Percentiles rank a stretch among this genome's conserved stretches.
Evolutionary conservation across 2,113 vertebrate species (phyloP).

Genomic region (Equus przewalskii): DNA sequence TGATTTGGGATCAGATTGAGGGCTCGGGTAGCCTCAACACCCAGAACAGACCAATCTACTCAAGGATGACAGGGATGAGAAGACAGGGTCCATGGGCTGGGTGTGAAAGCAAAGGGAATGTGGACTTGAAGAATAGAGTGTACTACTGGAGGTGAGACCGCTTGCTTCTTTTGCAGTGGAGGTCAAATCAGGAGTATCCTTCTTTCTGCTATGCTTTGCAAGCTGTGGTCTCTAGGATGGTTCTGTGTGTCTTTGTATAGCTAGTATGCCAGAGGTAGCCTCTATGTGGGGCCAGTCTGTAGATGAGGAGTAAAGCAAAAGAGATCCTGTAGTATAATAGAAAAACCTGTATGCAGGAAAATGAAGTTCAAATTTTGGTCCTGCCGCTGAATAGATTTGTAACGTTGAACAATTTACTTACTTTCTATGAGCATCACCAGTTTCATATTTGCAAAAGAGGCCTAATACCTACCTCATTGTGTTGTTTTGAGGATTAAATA

Average conservation of each 20-base stretch:
- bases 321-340: neutral
- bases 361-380: neutral
- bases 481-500: neutral
- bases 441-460: neutral
- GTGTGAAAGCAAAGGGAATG: neutral
- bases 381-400: neutral
- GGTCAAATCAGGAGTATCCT: neutral
- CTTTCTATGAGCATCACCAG: neutral
- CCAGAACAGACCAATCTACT: neutral
- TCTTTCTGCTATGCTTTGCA: neutral
- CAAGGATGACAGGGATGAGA: neutral
- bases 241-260: neutral
- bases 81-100: neutral
- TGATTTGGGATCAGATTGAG: neutral
- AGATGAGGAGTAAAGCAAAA: neutral
- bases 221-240: neutral
- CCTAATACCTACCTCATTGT: neutral
- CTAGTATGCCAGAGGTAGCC: neutral
- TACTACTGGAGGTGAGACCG: neutral
- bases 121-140: neutral
- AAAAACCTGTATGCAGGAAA: neutral
- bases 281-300: neutral
- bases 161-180: neutral
- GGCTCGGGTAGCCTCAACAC: neutral
- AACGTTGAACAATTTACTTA: neutral